Evolutionary conservation across 2,888 invertebrate genomes (phyloP).

Genomic region (Eurois occulta): DNA sequence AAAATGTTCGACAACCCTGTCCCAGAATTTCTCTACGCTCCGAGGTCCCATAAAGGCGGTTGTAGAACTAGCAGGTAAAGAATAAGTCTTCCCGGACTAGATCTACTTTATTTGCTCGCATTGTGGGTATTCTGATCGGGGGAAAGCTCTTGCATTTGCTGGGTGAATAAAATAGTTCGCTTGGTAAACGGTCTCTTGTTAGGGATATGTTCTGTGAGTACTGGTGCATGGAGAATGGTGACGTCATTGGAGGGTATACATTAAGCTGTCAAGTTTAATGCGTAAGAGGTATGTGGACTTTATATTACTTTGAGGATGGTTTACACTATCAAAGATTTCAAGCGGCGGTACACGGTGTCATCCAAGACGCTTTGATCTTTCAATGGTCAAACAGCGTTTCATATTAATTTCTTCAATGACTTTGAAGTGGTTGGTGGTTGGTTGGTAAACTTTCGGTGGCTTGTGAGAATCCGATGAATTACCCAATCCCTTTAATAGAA

Average conservation of each 20-base stretch:
- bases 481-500: neutral
- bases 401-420: neutral
- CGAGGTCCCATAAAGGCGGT: constrained; percentile 44
- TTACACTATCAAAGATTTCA: neutral
- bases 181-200: constrained; percentile 23
- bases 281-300: neutral
- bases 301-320: neutral
- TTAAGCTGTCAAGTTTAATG: neutral
- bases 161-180: constrained; percentile 31
- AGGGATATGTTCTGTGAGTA: constrained; percentile 10
- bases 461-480: neutral
- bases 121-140: constrained; percentile 50
- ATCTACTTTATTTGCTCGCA: constrained; percentile 51
- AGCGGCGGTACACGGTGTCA: neutral
- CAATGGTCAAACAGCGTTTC: neutral
- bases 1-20: constrained; percentile 30
- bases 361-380: neutral
- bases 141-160: constrained; percentile 28
- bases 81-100: constrained; percentile 53
- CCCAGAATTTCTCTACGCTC: constrained; percentile 19
- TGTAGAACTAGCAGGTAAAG: constrained; percentile 46
- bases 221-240: constrained; percentile 15
- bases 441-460: too few relatives aligned
- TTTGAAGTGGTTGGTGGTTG: neutral
- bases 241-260: neutral